Conservation (phyloP, 2,888 invertebrate species). For the Lamellibrachia satsuma region DNA sequence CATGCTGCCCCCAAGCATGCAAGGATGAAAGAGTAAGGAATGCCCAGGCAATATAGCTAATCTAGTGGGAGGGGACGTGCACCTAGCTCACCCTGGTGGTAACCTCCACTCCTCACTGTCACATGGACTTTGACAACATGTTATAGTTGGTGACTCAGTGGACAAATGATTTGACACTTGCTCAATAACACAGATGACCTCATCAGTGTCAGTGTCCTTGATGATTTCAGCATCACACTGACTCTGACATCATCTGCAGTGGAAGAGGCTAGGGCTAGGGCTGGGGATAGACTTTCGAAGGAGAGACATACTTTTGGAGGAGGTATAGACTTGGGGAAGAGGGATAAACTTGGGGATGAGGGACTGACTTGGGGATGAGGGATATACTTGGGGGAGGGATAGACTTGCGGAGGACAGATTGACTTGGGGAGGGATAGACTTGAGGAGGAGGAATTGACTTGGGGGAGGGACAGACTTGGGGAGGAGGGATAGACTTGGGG, state of each 20-base stretch:
- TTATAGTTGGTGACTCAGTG: conserved; percentile 10
- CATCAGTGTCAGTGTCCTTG: background rate
- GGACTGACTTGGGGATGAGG: background rate
- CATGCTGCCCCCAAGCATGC: no score
- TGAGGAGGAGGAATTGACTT: no score
- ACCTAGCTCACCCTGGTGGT: background rate
- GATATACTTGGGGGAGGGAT: no score
- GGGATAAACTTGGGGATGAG: background rate
- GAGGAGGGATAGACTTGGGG: no score
- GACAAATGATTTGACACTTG: conserved; percentile 6
- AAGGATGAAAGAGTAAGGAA: no score
- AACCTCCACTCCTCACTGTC: background rate
- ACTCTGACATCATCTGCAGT: background rate
- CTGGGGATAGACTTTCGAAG: background rate
- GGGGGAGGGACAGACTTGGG: no score
- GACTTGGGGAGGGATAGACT: no score
- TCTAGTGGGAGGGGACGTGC: background rate
- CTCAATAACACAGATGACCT: background rate
- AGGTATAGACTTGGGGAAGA: background rate
- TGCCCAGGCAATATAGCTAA: background rate
- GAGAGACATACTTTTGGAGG: background rate
- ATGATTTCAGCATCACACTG: background rate
- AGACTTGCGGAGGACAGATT: no score
- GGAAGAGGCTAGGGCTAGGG: background rate
- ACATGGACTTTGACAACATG: background rate